Evolutionary conservation across 1,140 invertebrate genomes (phyloP).

Genomic region (Neodiprion virginianus): DNA sequence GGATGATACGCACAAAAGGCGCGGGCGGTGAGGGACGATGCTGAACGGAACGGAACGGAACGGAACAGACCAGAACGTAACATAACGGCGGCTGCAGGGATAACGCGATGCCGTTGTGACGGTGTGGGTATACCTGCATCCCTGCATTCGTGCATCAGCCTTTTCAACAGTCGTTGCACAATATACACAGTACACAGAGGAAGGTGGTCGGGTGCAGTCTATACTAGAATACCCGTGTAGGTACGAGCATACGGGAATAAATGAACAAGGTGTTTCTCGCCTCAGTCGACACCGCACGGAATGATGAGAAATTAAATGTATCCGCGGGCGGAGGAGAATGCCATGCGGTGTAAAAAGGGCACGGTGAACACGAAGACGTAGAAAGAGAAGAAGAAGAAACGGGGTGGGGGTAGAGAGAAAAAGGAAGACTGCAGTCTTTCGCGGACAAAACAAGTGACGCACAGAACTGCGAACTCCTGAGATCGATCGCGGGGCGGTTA

Average conservation of each 20-base stretch:
- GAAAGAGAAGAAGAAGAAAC: background rate
- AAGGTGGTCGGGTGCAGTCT: background rate
- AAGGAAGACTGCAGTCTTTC: too few species aligned
- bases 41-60: too few species aligned
- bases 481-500: background rate
- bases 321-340: too few species aligned
- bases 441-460: too few species aligned
- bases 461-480: too few species aligned
- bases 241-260: conserved; percentile 23
- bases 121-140: background rate
- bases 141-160: background rate
- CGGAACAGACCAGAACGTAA: too few species aligned
- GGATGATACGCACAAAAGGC: conserved; percentile 14
- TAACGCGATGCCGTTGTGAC: background rate
- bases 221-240: background rate
- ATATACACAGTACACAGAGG: background rate
- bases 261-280: conserved; percentile 39
- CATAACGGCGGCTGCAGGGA: too few species aligned
- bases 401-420: background rate
- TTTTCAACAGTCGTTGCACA: background rate
- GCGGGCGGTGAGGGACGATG: background rate
- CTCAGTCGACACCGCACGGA: background rate
- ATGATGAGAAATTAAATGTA: background rate
- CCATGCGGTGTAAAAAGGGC: too few species aligned
- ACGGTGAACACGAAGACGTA: too few species aligned